Percentiles rank a stretch among this genome's conserved stretches.
These are phyloP conservation scores for Trogon surrucura DNA, from an alignment of 2,113 vertebrate genomes.

Conservation along the genomic window DNA sequence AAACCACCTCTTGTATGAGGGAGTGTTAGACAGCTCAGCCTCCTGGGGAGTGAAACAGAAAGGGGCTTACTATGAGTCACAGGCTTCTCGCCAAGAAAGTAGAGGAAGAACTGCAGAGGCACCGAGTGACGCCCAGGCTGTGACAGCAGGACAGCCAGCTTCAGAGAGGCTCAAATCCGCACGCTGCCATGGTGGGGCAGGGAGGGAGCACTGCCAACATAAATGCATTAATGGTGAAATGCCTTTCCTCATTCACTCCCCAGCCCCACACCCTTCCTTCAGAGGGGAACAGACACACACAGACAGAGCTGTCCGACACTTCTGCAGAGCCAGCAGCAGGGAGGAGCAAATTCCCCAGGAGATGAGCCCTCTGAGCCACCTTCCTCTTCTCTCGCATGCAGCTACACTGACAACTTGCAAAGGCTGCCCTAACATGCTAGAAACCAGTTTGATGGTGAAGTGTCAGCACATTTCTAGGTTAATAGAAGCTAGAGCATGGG, in stretches of 20 bases:
- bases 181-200: not conserved
- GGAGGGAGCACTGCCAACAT: not conserved
- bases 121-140: not conserved
- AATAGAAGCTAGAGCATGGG: not conserved
- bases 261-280: not conserved
- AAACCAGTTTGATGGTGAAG: not conserved
- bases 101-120: not conserved
- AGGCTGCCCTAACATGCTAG: not conserved
- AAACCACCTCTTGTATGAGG: not conserved
- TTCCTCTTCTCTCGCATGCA: not conserved
- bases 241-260: not conserved
- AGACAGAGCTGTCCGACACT: not conserved
- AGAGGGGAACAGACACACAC: not conserved
- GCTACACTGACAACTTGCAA: not conserved
- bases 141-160: not conserved
- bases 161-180: not conserved
- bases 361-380: not conserved
- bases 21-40: not conserved
- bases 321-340: not conserved
- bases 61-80: not conserved
- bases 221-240: not conserved
- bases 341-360: not conserved
- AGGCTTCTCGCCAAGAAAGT: not conserved
- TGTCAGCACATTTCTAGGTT: slow-evolving; percentile 30
- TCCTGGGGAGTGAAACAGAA: not conserved